Base-by-base conservation (phyloP, 2,888 invertebrate genomes). In the Amphiduros pacificus region DNA sequence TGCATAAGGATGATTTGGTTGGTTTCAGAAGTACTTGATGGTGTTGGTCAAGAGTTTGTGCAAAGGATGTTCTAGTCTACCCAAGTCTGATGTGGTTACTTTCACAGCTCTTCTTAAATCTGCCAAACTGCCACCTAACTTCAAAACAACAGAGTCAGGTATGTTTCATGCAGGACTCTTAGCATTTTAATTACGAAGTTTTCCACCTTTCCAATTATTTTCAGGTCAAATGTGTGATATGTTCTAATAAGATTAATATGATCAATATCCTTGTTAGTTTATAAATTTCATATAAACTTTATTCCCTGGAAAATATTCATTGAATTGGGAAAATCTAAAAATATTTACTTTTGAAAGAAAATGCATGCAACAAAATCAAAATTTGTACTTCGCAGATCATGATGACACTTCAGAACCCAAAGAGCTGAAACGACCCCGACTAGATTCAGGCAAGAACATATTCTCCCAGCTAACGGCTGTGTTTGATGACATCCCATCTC, bases 51-150 rank as follows among this genome's bases (percentile, higher is more conserved):
- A 88, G 72, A 87, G 89, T 59, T 86, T 92, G 73, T 91, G 91
- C 77, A 86, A 88, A 62, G 89, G 89, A 52, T 86, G 87, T 55
- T 88, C 89, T 55, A 86, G 89, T 64, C 87, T 91, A 66, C 88
- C 89, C 26, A 88, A 89, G 72, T 87, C 90, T 29, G 94, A 94
- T 81, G 71, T 82, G 14, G 73, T 77, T 22, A 77, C 78, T 87
- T 89, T 94, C 69, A 89, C 90, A 40, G 89, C 91, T 51, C 86
- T 90, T 40, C 86, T 94, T 82, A 93, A 92, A 75, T 88, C 88
- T 77, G 87, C 89, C 60, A 87, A 89, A 77, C 83, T 88, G 71
- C 90, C 90, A 6, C 71, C 76, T 4, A 83, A 83, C 60, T 77
- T 84, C 53, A 79, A 78, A 62, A 84, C 85, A 65, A 79, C 83